Conservation (phyloP, 2,113 vertebrate genomes). For the Charina bottae region DNA sequence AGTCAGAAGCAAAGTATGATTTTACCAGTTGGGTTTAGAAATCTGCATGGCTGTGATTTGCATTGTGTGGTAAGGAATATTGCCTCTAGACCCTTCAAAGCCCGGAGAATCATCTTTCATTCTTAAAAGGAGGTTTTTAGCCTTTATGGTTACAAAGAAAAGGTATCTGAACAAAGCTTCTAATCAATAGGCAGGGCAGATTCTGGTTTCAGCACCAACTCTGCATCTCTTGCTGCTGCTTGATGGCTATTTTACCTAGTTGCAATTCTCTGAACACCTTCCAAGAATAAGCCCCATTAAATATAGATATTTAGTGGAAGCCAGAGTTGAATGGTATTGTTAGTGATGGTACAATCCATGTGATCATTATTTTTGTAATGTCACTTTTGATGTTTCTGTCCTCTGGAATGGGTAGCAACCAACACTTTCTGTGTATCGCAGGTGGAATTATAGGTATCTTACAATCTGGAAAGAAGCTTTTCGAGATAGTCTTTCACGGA, state of each 20-base stretch:
- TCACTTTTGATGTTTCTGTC: not conserved
- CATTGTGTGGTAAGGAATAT: not conserved
- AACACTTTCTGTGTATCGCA: not conserved
- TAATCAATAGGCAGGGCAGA: not conserved
- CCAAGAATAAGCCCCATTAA: not conserved
- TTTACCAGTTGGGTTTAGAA: not conserved
- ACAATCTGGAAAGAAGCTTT: not conserved
- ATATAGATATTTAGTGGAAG: not conserved
- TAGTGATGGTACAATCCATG: not conserved
- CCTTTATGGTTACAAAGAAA: not conserved
- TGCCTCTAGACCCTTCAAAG: not conserved
- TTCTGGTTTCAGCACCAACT: not conserved
- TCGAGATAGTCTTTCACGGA: not conserved
- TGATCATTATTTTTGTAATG: not conserved
- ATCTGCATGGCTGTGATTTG: not conserved
- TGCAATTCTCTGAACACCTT: not conserved
- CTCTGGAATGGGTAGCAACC: not conserved
- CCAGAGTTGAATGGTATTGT: not conserved
- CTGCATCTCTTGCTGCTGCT: not conserved
- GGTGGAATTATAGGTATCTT: not conserved
- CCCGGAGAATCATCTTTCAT: not conserved
- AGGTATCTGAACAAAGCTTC: too few relatives aligned
- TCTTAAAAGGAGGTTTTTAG: not conserved
- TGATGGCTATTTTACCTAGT: not conserved
- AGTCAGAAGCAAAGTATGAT: not conserved